These are phyloP conservation scores for Thermophis baileyi DNA, from an alignment of 2,113 vertebrate genomes.

Conservation along the genomic window DNA sequence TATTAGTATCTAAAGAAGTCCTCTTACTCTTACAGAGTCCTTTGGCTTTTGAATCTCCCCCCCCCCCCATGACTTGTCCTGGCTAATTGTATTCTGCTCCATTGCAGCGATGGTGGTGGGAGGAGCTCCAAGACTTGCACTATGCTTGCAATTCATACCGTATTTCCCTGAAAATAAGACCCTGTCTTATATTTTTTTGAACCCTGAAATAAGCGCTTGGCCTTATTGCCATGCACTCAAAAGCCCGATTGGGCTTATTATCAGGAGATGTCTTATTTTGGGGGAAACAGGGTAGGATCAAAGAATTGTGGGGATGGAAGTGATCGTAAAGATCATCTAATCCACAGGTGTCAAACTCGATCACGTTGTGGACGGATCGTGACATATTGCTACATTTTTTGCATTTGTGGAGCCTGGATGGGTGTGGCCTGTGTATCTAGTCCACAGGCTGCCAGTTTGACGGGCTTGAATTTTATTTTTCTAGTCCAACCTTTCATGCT, in stretches of 20 bases:
- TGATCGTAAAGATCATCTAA: neutral
- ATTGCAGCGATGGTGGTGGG: neutral
- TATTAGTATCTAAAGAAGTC: neutral
- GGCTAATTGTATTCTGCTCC: neutral
- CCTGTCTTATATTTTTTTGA: too few species aligned
- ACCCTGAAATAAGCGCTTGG: too few species aligned
- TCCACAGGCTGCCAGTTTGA: too few species aligned
- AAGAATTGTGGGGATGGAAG: neutral
- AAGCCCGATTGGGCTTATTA: too few species aligned
- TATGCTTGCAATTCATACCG: neutral
- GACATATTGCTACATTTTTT: too few species aligned
- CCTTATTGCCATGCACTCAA: too few species aligned
- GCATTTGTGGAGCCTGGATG: too few species aligned
- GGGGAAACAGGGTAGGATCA: too few species aligned
- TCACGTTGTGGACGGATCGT: accelerated
- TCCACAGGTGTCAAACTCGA: neutral
- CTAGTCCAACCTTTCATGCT: neutral
- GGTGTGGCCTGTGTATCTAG: too few species aligned
- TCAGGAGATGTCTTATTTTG: too few species aligned
- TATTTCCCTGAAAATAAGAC: too few species aligned
- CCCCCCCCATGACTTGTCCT: neutral
- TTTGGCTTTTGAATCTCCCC: neutral
- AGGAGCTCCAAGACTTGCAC: neutral
- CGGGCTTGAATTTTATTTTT: too few species aligned
- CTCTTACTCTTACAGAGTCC: neutral